phyloP scores from a whole-genome alignment of 2,113 vertebrate genomes.

The Brachionichthys hirsutus region DNA sequence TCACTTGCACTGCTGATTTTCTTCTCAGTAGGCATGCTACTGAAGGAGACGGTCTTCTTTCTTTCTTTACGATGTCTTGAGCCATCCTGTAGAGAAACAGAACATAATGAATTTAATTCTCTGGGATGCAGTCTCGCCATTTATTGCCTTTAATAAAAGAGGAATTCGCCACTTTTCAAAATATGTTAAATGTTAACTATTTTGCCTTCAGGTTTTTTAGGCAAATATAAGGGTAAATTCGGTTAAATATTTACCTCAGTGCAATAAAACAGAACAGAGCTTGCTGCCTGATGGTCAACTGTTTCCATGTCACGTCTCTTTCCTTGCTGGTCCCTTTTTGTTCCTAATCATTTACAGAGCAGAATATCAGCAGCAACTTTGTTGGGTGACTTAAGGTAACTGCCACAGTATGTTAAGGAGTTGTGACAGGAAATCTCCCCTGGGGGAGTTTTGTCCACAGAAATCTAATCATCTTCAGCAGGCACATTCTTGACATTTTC shows the following conservation, averaged over 20 bases:
- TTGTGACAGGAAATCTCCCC: conserved; percentile 43
- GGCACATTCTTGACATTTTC: conserved; percentile 52
- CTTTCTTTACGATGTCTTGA: conserved; percentile 91
- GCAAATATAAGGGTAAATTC: too few species aligned
- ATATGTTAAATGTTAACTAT: too few species aligned
- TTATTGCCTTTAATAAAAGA: too few species aligned
- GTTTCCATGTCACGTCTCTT: too few species aligned
- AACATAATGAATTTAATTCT: neutral
- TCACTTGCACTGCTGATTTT: conserved; percentile 97
- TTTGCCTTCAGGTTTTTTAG: too few species aligned
- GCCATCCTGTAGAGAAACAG: conserved; percentile 82
- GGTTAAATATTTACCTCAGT: too few species aligned
- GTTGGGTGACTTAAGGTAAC: conserved; percentile 52
- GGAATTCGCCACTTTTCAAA: too few species aligned
- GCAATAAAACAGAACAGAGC: too few species aligned
- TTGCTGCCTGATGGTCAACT: too few species aligned
- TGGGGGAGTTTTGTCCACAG: conserved; percentile 44
- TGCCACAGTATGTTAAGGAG: conserved; percentile 55
- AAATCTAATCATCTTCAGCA: conserved; percentile 38
- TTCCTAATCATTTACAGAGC: too few species aligned
- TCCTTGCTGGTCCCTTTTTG: too few species aligned
- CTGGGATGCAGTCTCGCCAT: too few species aligned
- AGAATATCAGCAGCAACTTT: conserved; percentile 23
- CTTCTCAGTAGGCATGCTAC: conserved; percentile 97
- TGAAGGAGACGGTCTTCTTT: conserved; percentile 97